Conservation (phyloP, 2,113 vertebrate genomes). For the Platichthys stellatus region DNA sequence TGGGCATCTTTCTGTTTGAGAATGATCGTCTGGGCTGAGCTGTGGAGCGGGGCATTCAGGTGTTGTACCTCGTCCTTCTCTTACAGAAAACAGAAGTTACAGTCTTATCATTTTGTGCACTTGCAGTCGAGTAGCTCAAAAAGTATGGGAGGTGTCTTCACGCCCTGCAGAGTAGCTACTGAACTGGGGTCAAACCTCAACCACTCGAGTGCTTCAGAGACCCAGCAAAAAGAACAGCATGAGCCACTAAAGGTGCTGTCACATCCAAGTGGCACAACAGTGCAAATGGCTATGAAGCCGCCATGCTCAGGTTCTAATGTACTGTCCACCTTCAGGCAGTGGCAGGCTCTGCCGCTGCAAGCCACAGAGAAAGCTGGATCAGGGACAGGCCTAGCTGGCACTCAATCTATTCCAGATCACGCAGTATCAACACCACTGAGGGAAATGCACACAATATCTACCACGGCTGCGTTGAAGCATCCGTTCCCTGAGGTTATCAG, state of each 20-base stretch:
- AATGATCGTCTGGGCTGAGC: not conserved
- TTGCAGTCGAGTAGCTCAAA: not conserved
- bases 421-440: not conserved
- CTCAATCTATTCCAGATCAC: not conserved
- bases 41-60: not conserved
- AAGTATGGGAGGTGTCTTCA: not conserved
- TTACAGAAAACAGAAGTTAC: not conserved
- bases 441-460: too few relatives aligned
- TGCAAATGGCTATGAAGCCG: not conserved
- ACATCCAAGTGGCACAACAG: not conserved
- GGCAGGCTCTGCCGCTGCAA: not conserved
- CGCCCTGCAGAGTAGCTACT: not conserved
- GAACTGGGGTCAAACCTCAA: not conserved
- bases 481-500: too few relatives aligned
- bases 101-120: not conserved
- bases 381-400: not conserved
- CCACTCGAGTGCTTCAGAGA: not conserved
- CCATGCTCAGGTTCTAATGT: fast-evolving
- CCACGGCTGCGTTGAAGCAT: too few relatives aligned
- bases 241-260: not conserved
- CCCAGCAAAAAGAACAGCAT: not conserved
- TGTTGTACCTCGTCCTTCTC: not conserved
- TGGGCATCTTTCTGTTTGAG: not conserved
- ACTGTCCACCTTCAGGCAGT: not conserved
- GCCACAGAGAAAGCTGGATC: not conserved